A percentile compares a stretch with the other conserved stretches of the same genome.
phyloP scores from a whole-genome alignment of 2,113 vertebrate species.

The Xerus inauris region DNA sequence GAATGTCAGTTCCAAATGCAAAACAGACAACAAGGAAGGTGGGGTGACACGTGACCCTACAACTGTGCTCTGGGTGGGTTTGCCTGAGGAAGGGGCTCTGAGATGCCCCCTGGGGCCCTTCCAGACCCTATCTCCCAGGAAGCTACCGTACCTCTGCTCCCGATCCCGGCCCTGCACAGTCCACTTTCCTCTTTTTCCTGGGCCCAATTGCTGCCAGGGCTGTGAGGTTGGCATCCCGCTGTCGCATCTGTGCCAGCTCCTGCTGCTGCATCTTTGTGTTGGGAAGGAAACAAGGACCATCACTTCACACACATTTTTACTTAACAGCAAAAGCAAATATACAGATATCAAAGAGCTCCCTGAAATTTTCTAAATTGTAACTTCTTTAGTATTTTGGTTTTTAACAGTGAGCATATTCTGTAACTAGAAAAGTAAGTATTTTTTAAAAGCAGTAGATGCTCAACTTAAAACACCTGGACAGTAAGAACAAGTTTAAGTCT shows the following conservation, averaged over 20 bases:
- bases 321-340: neutral
- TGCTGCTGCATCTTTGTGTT: slow-evolving; percentile 94
- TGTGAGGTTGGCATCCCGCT: slow-evolving; percentile 96
- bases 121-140: neutral
- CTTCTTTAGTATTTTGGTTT: neutral
- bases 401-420: neutral
- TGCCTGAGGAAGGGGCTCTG: too few relatives aligned
- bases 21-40: neutral
- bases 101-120: accelerated
- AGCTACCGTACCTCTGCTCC: slow-evolving; percentile 89
- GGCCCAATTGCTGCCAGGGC: slow-evolving; percentile 94
- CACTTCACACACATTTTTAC: accelerated
- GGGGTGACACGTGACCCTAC: accelerated
- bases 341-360: neutral
- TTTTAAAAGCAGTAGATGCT: neutral
- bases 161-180: slow-evolving; percentile 89
- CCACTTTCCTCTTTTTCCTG: slow-evolving; percentile 93
- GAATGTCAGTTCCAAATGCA: neutral
- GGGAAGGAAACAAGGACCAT: slow-evolving; percentile 23
- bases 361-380: neutral
- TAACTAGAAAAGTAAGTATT: neutral
- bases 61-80: accelerated
- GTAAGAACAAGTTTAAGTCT: neutral
- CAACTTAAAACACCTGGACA: neutral
- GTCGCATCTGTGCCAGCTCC: slow-evolving; percentile 95